These are phyloP conservation scores for Saccopteryx leptura DNA, from an alignment of 2,113 vertebrate genomes.

Conservation along the genomic window DNA sequence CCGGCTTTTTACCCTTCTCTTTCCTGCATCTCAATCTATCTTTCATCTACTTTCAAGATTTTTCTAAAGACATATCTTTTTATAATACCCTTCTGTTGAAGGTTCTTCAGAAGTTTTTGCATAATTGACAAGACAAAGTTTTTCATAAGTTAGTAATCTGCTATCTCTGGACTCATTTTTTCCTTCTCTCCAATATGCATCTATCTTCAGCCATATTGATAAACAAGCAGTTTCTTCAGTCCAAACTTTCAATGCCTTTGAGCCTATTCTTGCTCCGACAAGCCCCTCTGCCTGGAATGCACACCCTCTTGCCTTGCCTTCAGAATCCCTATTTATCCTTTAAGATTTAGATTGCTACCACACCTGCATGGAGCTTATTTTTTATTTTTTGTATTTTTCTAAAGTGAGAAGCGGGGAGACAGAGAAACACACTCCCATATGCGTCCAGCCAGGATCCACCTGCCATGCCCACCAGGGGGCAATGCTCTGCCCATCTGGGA, in stretches of 20 bases:
- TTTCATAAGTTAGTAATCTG: background rate
- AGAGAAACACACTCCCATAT: too few species aligned
- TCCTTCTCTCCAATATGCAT: background rate
- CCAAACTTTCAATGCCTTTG: background rate
- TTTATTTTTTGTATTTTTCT: too few species aligned
- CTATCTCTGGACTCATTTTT: background rate
- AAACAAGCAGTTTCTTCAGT: background rate
- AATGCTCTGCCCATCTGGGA: too few species aligned
- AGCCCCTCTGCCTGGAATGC: background rate
- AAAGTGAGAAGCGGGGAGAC: too few species aligned
- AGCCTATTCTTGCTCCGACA: background rate
- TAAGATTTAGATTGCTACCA: background rate
- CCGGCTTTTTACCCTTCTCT: background rate
- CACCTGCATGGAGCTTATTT: background rate
- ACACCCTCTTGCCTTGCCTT: background rate
- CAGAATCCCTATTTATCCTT: background rate
- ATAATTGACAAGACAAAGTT: background rate
- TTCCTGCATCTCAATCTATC: background rate
- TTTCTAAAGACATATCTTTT: conserved; percentile 1
- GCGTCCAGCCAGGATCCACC: too few species aligned
- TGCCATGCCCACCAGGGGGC: too few species aligned
- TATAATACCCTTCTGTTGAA: background rate
- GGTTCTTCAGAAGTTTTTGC: background rate
- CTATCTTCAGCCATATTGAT: background rate
- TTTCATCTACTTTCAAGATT: background rate